Evolutionary conservation across 2,797 vertebrate genomes (phyloP).

Genomic region (Rhabdomys pumilio): DNA sequence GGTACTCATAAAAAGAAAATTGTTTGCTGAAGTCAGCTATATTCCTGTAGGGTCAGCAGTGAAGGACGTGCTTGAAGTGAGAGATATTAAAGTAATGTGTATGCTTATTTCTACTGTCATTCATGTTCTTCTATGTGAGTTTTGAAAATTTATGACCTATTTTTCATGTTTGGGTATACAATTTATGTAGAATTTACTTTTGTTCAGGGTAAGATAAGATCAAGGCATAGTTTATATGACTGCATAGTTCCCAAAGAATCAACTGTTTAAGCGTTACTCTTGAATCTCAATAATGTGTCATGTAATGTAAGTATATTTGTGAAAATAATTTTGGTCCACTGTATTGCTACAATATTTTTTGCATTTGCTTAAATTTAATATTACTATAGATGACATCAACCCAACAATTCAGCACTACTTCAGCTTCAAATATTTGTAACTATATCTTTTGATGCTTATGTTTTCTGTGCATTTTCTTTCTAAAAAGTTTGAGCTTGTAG

Average conservation of each 20-base stretch:
- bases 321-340: background rate
- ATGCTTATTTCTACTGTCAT: background rate
- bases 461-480: background rate
- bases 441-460: background rate
- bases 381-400: background rate
- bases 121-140: background rate
- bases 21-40: background rate
- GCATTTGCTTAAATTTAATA: background rate
- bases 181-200: background rate
- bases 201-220: background rate
- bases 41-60: no score
- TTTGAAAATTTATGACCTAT: background rate
- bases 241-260: background rate
- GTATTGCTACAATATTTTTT: background rate
- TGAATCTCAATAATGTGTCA: background rate
- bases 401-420: background rate
- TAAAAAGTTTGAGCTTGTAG: background rate
- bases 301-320: background rate
- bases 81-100: background rate
- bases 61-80: background rate
- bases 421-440: background rate
- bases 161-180: background rate
- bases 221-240: background rate
- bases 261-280: background rate
- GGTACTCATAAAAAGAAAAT: background rate